Evolutionary conservation across 2,888 invertebrate genomes (phyloP).

Genomic region (Drosophila putrida): DNA sequence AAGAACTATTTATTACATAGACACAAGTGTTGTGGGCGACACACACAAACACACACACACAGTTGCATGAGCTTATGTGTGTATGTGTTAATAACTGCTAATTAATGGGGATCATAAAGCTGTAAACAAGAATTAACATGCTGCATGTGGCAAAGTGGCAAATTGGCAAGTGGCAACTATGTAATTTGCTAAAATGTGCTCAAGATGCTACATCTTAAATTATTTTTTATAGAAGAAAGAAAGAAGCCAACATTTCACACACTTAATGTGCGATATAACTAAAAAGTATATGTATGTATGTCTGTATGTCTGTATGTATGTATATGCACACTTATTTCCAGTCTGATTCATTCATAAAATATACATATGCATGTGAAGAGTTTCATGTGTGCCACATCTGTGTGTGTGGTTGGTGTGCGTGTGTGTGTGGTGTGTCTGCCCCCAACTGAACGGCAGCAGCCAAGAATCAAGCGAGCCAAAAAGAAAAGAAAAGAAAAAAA

Average conservation of each 20-base stretch:
- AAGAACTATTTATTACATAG: too few relatives aligned
- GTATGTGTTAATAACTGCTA: constrained; percentile 28
- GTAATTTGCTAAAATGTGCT: neutral
- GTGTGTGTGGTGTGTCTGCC: constrained; percentile 2
- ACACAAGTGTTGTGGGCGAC: neutral
- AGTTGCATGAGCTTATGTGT: constrained; percentile 6
- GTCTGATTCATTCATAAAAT: constrained; percentile 82
- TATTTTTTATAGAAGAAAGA: neutral
- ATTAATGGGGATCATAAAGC: constrained; percentile 44
- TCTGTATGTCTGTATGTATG: neutral
- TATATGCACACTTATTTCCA: constrained; percentile 72
- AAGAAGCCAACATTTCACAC: neutral
- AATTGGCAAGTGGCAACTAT: constrained; percentile 6
- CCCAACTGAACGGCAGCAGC: constrained; percentile 29
- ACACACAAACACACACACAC: neutral
- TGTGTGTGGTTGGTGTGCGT: neutral
- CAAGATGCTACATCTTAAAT: constrained; percentile 18
- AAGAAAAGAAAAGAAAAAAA: constrained; percentile 26
- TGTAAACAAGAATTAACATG: constrained; percentile 39
- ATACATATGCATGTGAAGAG: constrained; percentile 12
- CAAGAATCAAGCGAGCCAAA: constrained; percentile 42
- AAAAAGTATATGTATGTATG: neutral
- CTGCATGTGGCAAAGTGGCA: constrained; percentile 22
- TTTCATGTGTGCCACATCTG: constrained; percentile 9
- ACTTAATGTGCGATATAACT: neutral